Base-by-base conservation (phyloP, 2,113 vertebrate species). In the Fukomys damarensis region DNA sequence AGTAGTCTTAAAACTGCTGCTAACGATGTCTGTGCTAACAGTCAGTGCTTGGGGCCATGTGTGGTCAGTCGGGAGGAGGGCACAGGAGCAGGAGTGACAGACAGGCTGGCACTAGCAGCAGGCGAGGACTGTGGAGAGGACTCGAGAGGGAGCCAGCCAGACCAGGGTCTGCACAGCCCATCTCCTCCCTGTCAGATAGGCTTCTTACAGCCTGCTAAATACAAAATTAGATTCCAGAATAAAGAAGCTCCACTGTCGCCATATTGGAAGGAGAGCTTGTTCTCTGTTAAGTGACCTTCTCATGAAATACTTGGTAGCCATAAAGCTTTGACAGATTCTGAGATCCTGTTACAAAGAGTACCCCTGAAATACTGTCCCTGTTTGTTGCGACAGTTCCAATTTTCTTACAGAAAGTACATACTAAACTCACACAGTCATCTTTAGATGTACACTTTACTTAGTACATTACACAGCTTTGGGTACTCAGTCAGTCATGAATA, bases 341-440 rank as follows among this genome's bases (percentile, higher is more conserved):
- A 83, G 32, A 91, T 52, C n/a, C 72, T 61, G 56, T 24, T 54
- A 70, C 4, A 91, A 49, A 56, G 93, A 94, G 54, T 72, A 86
- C 14, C 26, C 72, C 90, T 58, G 7, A 11, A 19, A 81, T 76
- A 68, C 38, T 16, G 12, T 12, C 58, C 82, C 84, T 56, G 66
- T 63, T 46, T 59, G 38, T 41, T 28, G 74, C 56, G 46, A 83
- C 85, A 72, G 43, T 81, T 38, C 43, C 63, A 68, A 59, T 94
- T 92, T 84, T 88, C 86, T 74, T 95, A 89, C 20, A 93, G 74
- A 76, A 63, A 72, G 59, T 95, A 93, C 61, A 84, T 77, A 93
- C 83, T 97, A 92, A 97, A 91, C 32, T 91, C 95, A 46, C 52
- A 91, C 41, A 95, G 76, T 96, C 58, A 93, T 94, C 77, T 56